phyloP scores from a whole-genome alignment of 2,888 invertebrate species.

The Plagiodera versicolora region DNA sequence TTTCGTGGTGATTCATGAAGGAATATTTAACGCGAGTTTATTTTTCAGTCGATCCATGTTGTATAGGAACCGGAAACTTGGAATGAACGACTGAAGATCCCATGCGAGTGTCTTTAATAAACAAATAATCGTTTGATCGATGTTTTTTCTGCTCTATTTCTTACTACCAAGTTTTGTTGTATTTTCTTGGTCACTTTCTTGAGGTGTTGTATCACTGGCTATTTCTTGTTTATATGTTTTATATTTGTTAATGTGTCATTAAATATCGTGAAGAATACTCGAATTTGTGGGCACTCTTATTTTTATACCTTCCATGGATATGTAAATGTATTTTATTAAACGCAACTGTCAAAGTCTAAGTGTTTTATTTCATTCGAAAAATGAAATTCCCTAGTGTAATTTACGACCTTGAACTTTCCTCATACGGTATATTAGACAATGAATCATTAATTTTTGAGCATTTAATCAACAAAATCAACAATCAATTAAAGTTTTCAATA shows the following conservation, averaged over 20 bases:
- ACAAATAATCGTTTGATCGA: not conserved
- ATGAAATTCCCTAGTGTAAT: not conserved
- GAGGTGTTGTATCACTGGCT: not conserved
- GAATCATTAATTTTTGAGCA: no score
- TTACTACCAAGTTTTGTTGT: not conserved
- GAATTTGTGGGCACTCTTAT: not conserved
- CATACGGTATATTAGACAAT: no score
- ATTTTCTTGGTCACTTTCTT: not conserved
- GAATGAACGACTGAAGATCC: constrained; percentile 10
- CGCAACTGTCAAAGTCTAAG: not conserved
- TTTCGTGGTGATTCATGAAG: no score
- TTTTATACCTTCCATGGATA: not conserved
- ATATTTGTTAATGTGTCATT: not conserved
- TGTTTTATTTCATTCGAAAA: not conserved
- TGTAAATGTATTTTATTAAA: constrained; percentile 10
- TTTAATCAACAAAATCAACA: no score
- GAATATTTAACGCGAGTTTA: not conserved
- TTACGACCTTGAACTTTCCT: no score
- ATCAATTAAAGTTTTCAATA: no score
- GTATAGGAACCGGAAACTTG: constrained; percentile 24
- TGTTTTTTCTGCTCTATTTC: not conserved
- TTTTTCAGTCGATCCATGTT: constrained; percentile 36
- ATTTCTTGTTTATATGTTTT: not conserved
- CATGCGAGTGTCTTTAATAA: constrained; percentile 29
- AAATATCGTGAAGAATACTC: not conserved